These are phyloP conservation scores for Pantelozetes paolii DNA, from an alignment of 2,888 invertebrate species.

Conservation along the genomic window DNA sequence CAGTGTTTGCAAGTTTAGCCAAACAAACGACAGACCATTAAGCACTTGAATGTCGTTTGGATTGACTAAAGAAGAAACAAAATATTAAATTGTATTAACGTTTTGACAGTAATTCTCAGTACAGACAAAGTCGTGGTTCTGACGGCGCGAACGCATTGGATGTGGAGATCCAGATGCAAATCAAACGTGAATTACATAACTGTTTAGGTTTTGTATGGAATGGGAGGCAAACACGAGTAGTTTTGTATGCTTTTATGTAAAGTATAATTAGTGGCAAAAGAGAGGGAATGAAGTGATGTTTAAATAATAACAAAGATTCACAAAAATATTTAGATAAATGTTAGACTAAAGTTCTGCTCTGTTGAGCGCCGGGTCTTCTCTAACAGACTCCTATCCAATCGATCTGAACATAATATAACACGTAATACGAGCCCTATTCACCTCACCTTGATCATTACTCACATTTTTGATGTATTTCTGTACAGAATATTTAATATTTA, in stretches of 20 bases:
- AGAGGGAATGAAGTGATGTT: background rate
- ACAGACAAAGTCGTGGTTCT: too few species aligned
- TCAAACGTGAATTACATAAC: background rate
- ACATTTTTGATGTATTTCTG: too few species aligned
- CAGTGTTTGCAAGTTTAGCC: background rate
- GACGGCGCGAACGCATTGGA: background rate
- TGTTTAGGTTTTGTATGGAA: background rate
- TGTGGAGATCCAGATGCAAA: background rate
- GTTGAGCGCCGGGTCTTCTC: slow-evolving; percentile 15
- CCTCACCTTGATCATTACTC: too few species aligned
- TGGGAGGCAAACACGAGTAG: background rate
- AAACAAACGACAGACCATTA: slow-evolving; percentile 17
- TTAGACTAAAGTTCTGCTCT: slow-evolving; percentile 9
- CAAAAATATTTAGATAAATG: slow-evolving; percentile 21
- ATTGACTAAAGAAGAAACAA: background rate
- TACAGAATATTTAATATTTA: too few species aligned
- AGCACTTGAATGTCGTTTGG: background rate
- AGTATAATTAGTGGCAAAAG: background rate
- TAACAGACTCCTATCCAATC: background rate
- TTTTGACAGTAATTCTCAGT: background rate
- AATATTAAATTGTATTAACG: background rate
- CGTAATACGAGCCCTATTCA: too few species aligned
- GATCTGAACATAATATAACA: background rate
- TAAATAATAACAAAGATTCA: background rate
- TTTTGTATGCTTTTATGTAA: background rate